These are phyloP conservation scores for Tethya wilhelma DNA, from an alignment of 37 sponge, comb jelly and placozoan species.

Conservation along the genomic window DNA sequence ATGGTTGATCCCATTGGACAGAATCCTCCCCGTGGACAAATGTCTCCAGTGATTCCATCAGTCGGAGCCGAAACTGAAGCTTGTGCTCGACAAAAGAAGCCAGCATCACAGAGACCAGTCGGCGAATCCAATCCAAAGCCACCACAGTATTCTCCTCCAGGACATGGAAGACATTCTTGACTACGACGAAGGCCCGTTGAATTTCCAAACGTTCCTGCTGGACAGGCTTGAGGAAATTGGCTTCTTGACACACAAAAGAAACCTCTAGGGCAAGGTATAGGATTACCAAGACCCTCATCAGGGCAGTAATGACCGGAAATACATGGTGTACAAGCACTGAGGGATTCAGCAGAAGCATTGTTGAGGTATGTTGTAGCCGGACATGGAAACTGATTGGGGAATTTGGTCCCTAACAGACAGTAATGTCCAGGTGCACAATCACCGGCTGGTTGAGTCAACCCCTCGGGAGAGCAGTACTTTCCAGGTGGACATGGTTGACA, in stretches of 20 bases:
- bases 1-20: slow-evolving; percentile 14
- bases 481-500: slow-evolving; percentile 8
- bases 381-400: neutral
- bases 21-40: slow-evolving; percentile 23
- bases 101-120: slow-evolving; percentile 24
- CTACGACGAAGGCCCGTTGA: slow-evolving; percentile 16
- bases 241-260: slow-evolving; percentile 5
- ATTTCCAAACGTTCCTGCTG: slow-evolving; percentile 4
- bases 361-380: neutral
- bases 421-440: slow-evolving; percentile 3
- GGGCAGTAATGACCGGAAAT: slow-evolving; percentile 10
- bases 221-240: slow-evolving; percentile 5
- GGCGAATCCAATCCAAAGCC: neutral
- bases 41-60: slow-evolving; percentile 27
- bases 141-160: slow-evolving; percentile 22
- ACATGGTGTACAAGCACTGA: neutral
- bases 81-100: slow-evolving; percentile 4
- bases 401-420: neutral
- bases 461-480: slow-evolving; percentile 8
- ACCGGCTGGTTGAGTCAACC: neutral
- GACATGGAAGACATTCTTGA: slow-evolving; percentile 25
- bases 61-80: slow-evolving; percentile 13
- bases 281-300: neutral
- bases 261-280: neutral
- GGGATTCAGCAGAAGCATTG: slow-evolving; percentile 2